Conservation (phyloP, 2,113 vertebrate species). For the Scatophagus argus region DNA sequence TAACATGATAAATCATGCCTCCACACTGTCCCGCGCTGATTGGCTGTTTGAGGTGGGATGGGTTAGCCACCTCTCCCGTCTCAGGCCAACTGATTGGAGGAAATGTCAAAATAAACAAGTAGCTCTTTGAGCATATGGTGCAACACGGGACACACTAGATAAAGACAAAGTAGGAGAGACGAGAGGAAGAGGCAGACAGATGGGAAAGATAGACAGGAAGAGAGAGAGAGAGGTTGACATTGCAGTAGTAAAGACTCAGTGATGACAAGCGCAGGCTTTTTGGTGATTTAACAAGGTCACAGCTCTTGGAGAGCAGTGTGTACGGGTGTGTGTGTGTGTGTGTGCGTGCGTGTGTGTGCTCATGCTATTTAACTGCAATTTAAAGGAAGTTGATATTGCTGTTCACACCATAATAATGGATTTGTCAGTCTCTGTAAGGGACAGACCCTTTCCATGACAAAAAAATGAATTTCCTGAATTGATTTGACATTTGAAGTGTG, state of each 20-base stretch:
- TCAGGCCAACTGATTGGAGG: slow-evolving; percentile 70
- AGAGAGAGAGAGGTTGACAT: slow-evolving; percentile 26
- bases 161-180: neutral
- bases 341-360: slow-evolving; percentile 8
- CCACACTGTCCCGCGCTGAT: slow-evolving; percentile 52
- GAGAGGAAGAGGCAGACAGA: slow-evolving; percentile 10
- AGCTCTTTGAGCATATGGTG: slow-evolving; percentile 73
- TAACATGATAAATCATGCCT: slow-evolving; percentile 57
- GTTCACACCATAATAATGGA: slow-evolving; percentile 12
- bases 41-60: slow-evolving; percentile 78
- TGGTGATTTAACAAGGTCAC: slow-evolving; percentile 41
- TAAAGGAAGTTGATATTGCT: slow-evolving; percentile 11
- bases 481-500: slow-evolving; percentile 4
- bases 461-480: neutral
- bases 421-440: slow-evolving; percentile 15
- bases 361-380: neutral
- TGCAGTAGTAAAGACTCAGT: slow-evolving; percentile 18
- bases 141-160: slow-evolving; percentile 34
- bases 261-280: slow-evolving; percentile 35
- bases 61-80: slow-evolving; percentile 73
- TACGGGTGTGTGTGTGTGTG: neutral
- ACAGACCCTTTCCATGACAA: slow-evolving; percentile 1
- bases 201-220: slow-evolving; percentile 15
- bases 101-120: slow-evolving; percentile 71
- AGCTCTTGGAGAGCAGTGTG: slow-evolving; percentile 16